Conservation (phyloP, 1,140 invertebrate species). For the Drosophila sp. region DNA sequence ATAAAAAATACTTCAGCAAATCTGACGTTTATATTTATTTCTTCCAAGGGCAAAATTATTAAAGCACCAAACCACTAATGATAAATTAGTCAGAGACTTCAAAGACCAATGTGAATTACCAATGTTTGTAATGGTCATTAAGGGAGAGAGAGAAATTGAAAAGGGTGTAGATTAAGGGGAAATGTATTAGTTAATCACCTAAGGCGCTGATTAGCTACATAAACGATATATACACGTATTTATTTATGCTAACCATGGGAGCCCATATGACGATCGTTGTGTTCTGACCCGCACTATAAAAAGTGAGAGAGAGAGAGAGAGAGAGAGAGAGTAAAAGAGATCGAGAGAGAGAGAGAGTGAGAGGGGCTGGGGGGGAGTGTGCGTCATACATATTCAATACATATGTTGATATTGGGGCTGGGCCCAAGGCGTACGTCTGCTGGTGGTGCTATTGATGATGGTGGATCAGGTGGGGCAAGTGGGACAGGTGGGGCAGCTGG, state of each 20-base stretch:
- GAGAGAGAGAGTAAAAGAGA: not conserved
- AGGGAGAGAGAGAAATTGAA: not conserved
- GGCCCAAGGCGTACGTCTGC: conserved; percentile 12
- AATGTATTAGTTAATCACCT: conserved; percentile 38
- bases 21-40: too few relatives aligned
- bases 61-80: conserved; percentile 9
- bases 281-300: not conserved
- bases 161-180: not conserved
- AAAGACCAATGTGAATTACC: not conserved
- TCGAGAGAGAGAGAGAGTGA: not conserved
- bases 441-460: not conserved
- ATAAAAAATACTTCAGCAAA: too few relatives aligned
- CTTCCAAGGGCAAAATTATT: not conserved
- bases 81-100: conserved; percentile 23
- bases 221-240: conserved; percentile 18
- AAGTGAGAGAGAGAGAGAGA: not conserved
- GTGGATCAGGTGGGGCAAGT: not conserved
- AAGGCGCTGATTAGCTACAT: conserved; percentile 43
- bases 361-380: not conserved
- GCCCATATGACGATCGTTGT: conserved; percentile 1
- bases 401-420: conserved; percentile 8
- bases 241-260: conserved; percentile 10
- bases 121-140: not conserved
- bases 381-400: conserved; percentile 12
- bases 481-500: not conserved